A percentile compares a stretch with the other conserved stretches of the same genome.
Conservation (phyloP, 2,888 invertebrate species). For the Rutpela maculata region DNA sequence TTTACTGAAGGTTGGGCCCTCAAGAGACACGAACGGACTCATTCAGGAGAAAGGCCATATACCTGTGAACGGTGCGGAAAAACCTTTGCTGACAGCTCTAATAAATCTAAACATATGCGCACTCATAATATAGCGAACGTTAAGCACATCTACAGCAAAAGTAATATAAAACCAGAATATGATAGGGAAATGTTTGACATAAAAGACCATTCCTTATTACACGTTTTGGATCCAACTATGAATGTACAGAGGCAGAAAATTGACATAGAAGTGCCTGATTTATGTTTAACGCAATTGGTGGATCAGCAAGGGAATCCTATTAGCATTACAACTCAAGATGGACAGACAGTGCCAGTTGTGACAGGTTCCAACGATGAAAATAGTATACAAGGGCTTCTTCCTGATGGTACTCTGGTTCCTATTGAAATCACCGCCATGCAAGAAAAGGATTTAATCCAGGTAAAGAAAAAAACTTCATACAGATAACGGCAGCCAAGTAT, state of each 20-base stretch:
- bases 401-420: slow-evolving; percentile 73
- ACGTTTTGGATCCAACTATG: slow-evolving; percentile 12
- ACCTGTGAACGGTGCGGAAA: slow-evolving; percentile 83
- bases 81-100: slow-evolving; percentile 86
- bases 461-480: slow-evolving; percentile 26
- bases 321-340: slow-evolving; percentile 82
- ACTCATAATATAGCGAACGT: slow-evolving; percentile 59
- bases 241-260: background rate
- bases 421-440: slow-evolving; percentile 61
- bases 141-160: slow-evolving; percentile 26
- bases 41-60: slow-evolving; percentile 83
- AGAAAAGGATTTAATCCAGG: slow-evolving; percentile 42
- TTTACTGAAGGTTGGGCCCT: slow-evolving; percentile 82
- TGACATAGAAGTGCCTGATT: background rate
- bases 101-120: slow-evolving; percentile 82
- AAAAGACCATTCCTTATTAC: slow-evolving; percentile 22
- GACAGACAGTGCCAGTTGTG: slow-evolving; percentile 79
- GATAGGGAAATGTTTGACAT: slow-evolving; percentile 12
- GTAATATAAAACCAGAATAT: slow-evolving; percentile 3
- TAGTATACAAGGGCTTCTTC: slow-evolving; percentile 72
- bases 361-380: slow-evolving; percentile 76
- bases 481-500: no score
- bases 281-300: slow-evolving; percentile 76
- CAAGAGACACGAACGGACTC: slow-evolving; percentile 80
- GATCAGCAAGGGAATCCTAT: slow-evolving; percentile 83